Conservation (phyloP, 2,113 vertebrate genomes). For the Alethe diademata region DNA sequence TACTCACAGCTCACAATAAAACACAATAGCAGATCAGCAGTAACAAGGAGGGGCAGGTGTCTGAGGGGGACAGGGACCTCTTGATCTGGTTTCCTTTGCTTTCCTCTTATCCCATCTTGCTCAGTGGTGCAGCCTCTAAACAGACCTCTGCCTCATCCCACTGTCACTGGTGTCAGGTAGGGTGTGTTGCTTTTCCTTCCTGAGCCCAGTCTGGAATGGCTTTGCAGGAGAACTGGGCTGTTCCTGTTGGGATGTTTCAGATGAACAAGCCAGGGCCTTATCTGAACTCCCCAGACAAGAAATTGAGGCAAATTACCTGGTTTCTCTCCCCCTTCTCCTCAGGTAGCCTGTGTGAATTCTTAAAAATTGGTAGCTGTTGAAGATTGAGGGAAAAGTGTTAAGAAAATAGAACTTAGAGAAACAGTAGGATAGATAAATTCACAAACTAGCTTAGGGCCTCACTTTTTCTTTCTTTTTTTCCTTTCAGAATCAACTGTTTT, state of each 20-base stretch:
- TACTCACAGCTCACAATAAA: not conserved
- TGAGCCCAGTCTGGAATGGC: not conserved
- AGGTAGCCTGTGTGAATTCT: not conserved
- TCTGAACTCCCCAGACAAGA: not conserved
- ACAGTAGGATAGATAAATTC: not conserved
- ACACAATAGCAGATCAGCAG: accelerated
- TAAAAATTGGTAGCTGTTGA: not conserved
- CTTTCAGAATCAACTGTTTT: slow-evolving; percentile 43
- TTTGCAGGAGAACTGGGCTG: not conserved
- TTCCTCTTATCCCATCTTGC: not conserved
- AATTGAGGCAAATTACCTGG: not conserved
- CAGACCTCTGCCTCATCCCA: accelerated
- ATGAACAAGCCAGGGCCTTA: not conserved
- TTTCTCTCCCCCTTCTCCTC: not conserved
- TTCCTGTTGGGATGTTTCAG: not conserved
- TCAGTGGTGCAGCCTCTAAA: not conserved
- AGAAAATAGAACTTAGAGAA: not conserved
- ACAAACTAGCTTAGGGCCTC: not conserved
- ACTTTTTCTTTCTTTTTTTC: not conserved
- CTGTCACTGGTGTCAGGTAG: not conserved
- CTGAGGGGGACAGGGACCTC: not conserved
- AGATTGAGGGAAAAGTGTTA: not conserved
- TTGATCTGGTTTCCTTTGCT: not conserved
- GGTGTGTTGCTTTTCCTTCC: not conserved
- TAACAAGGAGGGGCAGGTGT: not conserved